Base-by-base conservation (phyloP, 2,113 vertebrate species). In the Halcyon malimbica region DNA sequence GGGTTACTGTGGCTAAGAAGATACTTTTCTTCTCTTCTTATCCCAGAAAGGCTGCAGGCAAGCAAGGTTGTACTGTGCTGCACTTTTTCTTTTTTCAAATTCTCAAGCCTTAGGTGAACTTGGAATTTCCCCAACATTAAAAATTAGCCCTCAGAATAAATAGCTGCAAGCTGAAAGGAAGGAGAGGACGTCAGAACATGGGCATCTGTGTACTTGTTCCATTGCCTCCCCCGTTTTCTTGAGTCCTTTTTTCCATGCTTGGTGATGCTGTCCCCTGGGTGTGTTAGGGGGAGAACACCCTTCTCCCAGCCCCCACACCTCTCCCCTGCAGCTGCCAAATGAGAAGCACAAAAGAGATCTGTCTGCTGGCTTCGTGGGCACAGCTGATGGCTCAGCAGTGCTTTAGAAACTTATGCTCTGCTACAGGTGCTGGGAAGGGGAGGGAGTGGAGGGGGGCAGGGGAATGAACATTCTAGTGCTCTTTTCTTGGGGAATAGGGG, bases 261-360 rank as follows among this genome's bases (percentile, higher is more conserved):
- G 67, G 54, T 56, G 85, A 13, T 96, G 79, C 56, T 67, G 4
- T 77, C 16, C 37, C 44, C 44, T 15, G 88, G 46, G n/a, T 48
- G 46, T 68, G 42, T 12, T 82, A n/a, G 42, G 44, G 56, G 85
- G 68, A 89, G 73, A 75, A 11, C 25, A 56, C 50, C 77, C 74
- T 11, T 3, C 71, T 89, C 81, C 59, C 92, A 84, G 82, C 90
- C 75, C 92, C 90, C 82, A 5, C 6, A 18, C 35, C 67, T 79
- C 62, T 89, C 33, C 44, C 42, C 51, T 71, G 95, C 96, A 97
- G 95, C 96, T 96, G 96, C 96, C 56, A 4, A 10, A 17, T 14
- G 35, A 48, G 76, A 67, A 54, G 88, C 92, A 97, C 96, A 96
- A 89, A 95, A 89, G 90, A 83, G 64, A 57, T 35, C 89, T 95